Evolutionary conservation across 2,113 vertebrate genomes (phyloP).

Genomic region (Scolopax mira): DNA sequence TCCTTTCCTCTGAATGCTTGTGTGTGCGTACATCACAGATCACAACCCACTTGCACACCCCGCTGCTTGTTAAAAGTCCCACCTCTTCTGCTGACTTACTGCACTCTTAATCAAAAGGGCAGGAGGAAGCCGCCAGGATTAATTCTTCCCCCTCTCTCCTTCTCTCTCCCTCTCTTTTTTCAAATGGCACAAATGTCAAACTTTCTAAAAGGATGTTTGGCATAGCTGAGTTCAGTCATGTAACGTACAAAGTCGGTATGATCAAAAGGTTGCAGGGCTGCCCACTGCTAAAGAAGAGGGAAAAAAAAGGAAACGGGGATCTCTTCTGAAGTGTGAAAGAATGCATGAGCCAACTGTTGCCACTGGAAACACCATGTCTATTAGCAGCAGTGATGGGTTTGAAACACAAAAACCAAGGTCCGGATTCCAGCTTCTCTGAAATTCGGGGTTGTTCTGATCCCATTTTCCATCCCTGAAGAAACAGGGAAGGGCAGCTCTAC

Average conservation of each 20-base stretch:
- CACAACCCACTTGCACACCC: conserved; percentile 55
- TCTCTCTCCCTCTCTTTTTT: conserved; percentile 64
- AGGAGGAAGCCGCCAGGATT: conserved; percentile 75
- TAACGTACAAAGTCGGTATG: conserved; percentile 73
- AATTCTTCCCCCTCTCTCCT: conserved; percentile 65
- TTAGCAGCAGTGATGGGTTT: conserved; percentile 37
- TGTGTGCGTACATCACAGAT: conserved; percentile 39
- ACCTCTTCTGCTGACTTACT: conserved; percentile 77
- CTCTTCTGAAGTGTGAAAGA: conserved; percentile 74
- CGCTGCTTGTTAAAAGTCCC: conserved; percentile 71
- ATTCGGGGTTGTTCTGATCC: background rate
- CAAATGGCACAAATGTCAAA: conserved; percentile 78
- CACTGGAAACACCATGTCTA: conserved; percentile 39
- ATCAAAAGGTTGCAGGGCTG: conserved; percentile 79
- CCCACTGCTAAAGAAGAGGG: conserved; percentile 75
- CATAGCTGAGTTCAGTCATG: conserved; percentile 77
- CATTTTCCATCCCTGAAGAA: background rate
- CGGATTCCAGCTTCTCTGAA: background rate
- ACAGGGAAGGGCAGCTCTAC: background rate
- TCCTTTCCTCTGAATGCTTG: background rate
- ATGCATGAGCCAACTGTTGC: conserved; percentile 57
- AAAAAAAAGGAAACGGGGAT: conserved; percentile 61
- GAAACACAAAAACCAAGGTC: background rate
- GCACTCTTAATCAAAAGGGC: conserved; percentile 80
- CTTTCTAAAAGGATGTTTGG: conserved; percentile 79